phyloP scores from a whole-genome alignment of 2,797 vertebrate genomes.

The Pelochelys cantorii region DNA sequence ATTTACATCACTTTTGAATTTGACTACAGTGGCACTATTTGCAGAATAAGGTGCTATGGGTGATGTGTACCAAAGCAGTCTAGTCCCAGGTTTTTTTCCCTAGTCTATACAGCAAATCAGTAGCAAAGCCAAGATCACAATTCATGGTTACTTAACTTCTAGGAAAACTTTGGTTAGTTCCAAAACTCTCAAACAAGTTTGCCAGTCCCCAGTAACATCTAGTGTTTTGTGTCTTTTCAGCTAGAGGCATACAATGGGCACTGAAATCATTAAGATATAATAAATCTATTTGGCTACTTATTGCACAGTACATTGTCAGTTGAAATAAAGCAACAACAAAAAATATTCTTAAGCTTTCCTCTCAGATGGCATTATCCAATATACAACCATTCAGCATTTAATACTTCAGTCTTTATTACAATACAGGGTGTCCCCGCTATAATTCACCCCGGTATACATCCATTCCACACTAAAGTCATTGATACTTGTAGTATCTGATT shows the following conservation, averaged over 20 bases:
- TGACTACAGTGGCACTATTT: background rate
- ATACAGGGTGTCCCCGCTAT: too few relatives aligned
- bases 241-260: background rate
- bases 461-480: too few relatives aligned
- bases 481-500: too few relatives aligned
- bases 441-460: too few relatives aligned
- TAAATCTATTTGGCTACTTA: background rate
- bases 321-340: background rate
- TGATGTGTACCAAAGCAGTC: background rate
- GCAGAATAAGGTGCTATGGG: background rate
- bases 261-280: background rate
- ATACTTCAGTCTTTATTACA: background rate
- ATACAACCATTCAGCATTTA: background rate
- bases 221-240: background rate
- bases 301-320: background rate
- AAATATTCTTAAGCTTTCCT: background rate
- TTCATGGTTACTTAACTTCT: background rate
- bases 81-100: background rate
- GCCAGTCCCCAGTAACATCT: background rate
- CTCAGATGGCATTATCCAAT: background rate
- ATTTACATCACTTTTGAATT: background rate
- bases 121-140: background rate
- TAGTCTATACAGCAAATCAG: background rate
- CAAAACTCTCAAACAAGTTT: background rate
- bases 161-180: background rate